phyloP scores from a whole-genome alignment of 2,888 invertebrate species.

The Byasa hedistus region DNA sequence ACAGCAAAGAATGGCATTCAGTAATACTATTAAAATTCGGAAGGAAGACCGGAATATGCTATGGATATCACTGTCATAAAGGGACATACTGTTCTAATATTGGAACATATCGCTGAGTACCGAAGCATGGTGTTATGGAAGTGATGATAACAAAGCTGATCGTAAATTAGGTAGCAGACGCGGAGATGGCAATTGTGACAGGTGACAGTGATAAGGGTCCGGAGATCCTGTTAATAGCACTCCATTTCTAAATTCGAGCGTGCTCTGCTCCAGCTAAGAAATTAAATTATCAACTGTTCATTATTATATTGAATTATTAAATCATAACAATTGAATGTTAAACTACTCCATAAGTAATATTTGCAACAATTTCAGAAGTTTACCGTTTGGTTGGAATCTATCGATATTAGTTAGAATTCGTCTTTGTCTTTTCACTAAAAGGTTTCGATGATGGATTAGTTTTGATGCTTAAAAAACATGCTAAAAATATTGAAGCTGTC shows the following conservation, averaged over 20 bases:
- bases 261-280: constrained; percentile 7
- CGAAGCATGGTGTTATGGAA: constrained; percentile 12
- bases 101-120: constrained; percentile 5
- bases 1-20: neutral
- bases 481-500: too few relatives aligned
- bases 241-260: constrained; percentile 13
- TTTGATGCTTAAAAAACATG: too few relatives aligned
- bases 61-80: neutral
- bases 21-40: neutral
- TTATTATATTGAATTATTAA: neutral
- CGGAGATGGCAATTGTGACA: constrained; percentile 23
- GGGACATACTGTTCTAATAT: constrained; percentile 12
- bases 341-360: neutral
- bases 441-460: too few relatives aligned
- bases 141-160: constrained; percentile 23
- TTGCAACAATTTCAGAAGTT: too few relatives aligned
- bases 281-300: constrained; percentile 21
- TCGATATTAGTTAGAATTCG: too few relatives aligned
- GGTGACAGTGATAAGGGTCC: constrained; percentile 29
- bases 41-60: neutral
- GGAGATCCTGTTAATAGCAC: constrained; percentile 18
- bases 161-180: constrained; percentile 24
- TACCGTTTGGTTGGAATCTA: too few relatives aligned
- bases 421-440: too few relatives aligned
- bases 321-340: neutral